Evolutionary conservation across 2,797 vertebrate genomes (phyloP), one percentile per base, ranked within the genome.

Genomic region (Phoeniculus purpureus): DNA sequence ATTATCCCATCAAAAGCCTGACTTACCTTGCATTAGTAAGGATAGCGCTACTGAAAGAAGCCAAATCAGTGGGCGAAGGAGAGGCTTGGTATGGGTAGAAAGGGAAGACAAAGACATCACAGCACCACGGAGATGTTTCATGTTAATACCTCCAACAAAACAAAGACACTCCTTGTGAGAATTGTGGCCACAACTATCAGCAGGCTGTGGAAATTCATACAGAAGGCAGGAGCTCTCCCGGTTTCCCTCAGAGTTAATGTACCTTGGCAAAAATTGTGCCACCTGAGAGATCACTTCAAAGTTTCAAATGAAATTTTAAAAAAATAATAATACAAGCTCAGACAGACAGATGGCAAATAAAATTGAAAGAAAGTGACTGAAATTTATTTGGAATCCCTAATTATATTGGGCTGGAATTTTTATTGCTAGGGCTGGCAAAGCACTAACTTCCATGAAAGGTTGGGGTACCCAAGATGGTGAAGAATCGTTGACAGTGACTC

Each of bases 381-480:
- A 76, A 83, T 32, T 10, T 52, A 65, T 84, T 89, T 89, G 81
- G 37, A 92, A 54, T 60, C 37, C 65, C 81, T 72, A 89, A 62
- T 66, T 77, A 66, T 48, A 59, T 25, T 51, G 0, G 34, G 8
- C 15, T 73, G 72, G 32, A 40, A 45, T 72, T 90, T 93, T 89
- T 86, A 50, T 81, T 37, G 29, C 23, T 43, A 31, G 50, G 31
- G 18, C 29, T 81, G 70, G 40, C 31, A 90, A 76, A 89, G n/a
- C 18, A 51, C 17, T 81, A 48, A 34, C n/a, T 40, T 85, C 62
- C 70, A 62, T 59, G 66, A 76, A 72, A 65, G 26, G 23, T 6
- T 83, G 7, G 48, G 45, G 43, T 62, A 60, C 26, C 32, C 31
- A 31, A 16, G 45, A 43, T 20, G 6, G 37, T 60, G 48, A 87